Base-by-base conservation (phyloP, 2,113 vertebrate genomes). In the Rhadina sibilatrix region DNA sequence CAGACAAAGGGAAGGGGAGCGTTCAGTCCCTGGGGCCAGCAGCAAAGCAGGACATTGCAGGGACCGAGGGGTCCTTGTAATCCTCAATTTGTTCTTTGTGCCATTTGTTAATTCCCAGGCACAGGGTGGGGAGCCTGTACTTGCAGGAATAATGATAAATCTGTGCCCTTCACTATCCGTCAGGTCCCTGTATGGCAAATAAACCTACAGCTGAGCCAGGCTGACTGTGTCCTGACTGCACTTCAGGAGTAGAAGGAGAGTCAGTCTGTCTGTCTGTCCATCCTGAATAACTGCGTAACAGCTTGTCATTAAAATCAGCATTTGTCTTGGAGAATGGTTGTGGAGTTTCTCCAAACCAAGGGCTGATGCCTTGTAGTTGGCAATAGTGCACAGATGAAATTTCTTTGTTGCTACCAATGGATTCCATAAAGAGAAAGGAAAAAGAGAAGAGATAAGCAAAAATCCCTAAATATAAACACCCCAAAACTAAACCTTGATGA, bases 31-130 rank as follows among this genome's bases (percentile, higher is more conserved):
- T 1, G 9, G 69, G 59, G 92, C 89, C 66, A 79, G 71, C 86
- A 93, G 83, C 77, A 94, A 61, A 82, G 69, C 54, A 70, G 89
- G 88, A 46, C 72, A 38, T 56, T 4, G 19, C 52, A 31, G 83
- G 74, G 49, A 76, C 65, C 0, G 15, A 85, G 57, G 74, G 84
- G 9, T 80, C 87, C 47, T 92, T 93, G 92, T 91, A 85, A 96
- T 96, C 92, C 93, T 88, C 82, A 80, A 20, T 91, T 95, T 90
- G 71, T 79, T 70, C 83, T 93, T 75, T 75, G 61, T 64, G 83
- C 79, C 49, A 8, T 78, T 89, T 71, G 69, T 53, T 64, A 92
- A 94, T 71, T 90, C 80, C 65, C 53, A 93, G 83, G 68, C 56
- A 66, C 9, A 9, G 75, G 63, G 56, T 24, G 86, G 69, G 80